These are phyloP conservation scores for Dryobota labecula DNA, from an alignment of 2,888 invertebrate species.

Conservation along the genomic window DNA sequence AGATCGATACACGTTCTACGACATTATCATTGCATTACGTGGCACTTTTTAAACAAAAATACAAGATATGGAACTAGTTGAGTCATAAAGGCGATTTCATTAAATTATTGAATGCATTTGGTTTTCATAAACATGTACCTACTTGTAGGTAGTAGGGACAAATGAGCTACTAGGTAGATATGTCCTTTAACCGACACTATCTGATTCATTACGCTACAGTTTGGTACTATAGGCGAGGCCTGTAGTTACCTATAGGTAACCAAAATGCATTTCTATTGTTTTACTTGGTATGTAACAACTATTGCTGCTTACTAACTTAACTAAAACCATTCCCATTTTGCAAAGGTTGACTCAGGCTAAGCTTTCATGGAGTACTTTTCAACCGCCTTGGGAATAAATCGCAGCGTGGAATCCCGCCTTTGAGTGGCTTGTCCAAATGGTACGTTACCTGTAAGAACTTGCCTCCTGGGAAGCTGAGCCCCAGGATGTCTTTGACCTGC, in stretches of 20 bases:
- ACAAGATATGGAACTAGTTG: constrained; percentile 16
- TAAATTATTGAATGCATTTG: constrained; percentile 4
- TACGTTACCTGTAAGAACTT: constrained; percentile 91
- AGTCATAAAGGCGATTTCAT: constrained; percentile 14
- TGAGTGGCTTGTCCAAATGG: not conserved
- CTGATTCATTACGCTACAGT: not conserved
- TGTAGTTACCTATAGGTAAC: not conserved
- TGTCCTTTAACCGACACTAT: not conserved
- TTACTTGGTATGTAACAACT: not conserved
- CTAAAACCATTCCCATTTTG: not conserved
- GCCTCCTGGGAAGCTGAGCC: constrained; percentile 92
- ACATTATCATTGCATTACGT: constrained; percentile 12
- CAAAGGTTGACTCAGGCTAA: not conserved
- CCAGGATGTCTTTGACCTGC: constrained; percentile 94
- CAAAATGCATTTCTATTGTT: not conserved
- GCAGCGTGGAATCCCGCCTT: not conserved
- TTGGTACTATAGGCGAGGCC: not conserved
- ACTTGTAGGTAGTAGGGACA: not conserved
- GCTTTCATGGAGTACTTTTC: not conserved
- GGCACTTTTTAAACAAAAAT: constrained; percentile 24
- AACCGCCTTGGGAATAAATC: not conserved
- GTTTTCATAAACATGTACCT: not conserved
- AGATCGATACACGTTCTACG: not conserved
- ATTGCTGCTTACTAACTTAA: not conserved
- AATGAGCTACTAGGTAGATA: not conserved